A percentile compares a stretch with the other conserved stretches of the same genome.
These are phyloP conservation scores for Nibea coibor DNA, from an alignment of 2,113 vertebrate species.

Conservation along the genomic window DNA sequence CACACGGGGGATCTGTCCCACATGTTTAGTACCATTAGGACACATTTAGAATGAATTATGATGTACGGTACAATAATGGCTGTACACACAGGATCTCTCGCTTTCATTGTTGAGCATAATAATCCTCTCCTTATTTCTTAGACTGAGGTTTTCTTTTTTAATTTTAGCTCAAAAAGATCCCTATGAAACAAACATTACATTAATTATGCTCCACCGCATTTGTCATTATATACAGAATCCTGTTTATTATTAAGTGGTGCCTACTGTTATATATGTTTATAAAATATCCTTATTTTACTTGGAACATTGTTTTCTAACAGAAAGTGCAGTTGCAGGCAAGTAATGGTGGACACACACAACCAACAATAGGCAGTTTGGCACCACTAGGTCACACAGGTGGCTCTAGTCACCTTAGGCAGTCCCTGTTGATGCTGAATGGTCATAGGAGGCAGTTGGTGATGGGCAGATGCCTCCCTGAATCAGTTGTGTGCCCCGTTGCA, in stretches of 20 bases:
- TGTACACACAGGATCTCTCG: neutral
- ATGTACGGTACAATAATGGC: neutral
- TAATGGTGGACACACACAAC: neutral
- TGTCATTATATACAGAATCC: neutral
- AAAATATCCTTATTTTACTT: neutral
- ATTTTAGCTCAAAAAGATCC: neutral
- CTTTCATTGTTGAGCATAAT: neutral
- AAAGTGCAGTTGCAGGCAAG: neutral
- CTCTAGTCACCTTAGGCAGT: neutral
- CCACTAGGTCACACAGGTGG: conserved; percentile 14
- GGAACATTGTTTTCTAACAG: neutral
- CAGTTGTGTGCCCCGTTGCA: neutral
- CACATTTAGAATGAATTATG: conserved; percentile 28
- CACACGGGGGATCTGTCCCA: conserved; percentile 39
- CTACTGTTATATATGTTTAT: neutral
- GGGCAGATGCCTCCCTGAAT: neutral
- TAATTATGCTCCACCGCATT: neutral
- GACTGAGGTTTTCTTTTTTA: too few relatives aligned
- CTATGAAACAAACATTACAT: neutral
- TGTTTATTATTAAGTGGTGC: neutral
- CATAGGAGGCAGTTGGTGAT: neutral
- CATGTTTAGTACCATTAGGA: conserved; percentile 38
- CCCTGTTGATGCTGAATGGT: conserved; percentile 6
- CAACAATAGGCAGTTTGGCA: conserved; percentile 7
- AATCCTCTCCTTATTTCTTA: neutral